Conservation (phyloP, 2,113 vertebrate species). For the Rhineura floridana region DNA sequence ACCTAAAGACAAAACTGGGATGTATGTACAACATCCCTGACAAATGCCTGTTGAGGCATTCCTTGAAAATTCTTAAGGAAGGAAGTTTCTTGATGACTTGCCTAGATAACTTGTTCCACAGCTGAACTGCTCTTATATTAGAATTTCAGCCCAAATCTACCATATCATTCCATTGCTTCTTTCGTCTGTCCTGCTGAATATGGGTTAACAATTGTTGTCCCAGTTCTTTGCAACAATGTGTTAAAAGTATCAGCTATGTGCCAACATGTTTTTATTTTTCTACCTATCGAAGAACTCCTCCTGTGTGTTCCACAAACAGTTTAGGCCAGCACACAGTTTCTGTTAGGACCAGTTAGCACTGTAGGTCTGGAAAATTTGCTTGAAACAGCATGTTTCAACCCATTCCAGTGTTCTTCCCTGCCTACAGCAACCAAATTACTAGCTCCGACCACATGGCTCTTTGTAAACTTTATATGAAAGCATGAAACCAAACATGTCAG, state of each 20-base stretch:
- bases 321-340: neutral
- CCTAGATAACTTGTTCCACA: neutral
- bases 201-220: neutral
- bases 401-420: neutral
- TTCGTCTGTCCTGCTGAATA: neutral
- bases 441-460: neutral
- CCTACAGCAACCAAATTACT: neutral
- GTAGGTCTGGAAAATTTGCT: neutral
- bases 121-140: neutral
- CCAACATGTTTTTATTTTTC: neutral
- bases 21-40: too few relatives aligned
- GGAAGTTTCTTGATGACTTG: neutral
- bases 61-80: neutral
- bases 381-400: neutral
- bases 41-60: neutral
- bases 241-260: neutral
- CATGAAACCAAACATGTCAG: neutral
- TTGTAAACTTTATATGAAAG: too few relatives aligned
- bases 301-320: neutral
- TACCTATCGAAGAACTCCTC: neutral
- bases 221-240: neutral
- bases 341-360: neutral
- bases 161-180: too few relatives aligned
- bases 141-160: neutral
- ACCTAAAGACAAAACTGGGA: neutral